A percentile compares a stretch with the other conserved stretches of the same genome.
Conservation (phyloP, 2,797 vertebrate species). For the Orientallactaga sibirica region DNA sequence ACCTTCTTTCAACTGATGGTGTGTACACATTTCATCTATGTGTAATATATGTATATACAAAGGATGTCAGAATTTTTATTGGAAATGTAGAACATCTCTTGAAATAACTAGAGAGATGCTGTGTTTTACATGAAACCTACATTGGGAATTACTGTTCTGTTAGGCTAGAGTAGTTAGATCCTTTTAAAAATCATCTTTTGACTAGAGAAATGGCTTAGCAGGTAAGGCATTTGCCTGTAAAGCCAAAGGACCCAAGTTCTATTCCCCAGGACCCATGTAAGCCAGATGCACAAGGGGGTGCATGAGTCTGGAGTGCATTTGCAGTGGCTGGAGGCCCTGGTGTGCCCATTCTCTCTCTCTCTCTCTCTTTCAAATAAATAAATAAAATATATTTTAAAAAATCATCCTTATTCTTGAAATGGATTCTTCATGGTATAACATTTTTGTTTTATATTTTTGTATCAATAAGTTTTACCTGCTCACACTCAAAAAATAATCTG, state of each 20-base stretch:
- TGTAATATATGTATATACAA: background rate
- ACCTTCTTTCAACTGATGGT: background rate
- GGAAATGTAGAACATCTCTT: slow-evolving; percentile 46
- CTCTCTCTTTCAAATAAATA: no score
- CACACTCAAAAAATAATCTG: slow-evolving; percentile 25
- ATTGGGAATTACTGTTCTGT: slow-evolving; percentile 43
- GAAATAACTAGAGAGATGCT: slow-evolving; percentile 35
- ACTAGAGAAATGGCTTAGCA: no score
- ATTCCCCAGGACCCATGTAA: no score
- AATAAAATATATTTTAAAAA: background rate
- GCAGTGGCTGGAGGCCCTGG: no score
- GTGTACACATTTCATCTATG: background rate
- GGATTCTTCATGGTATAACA: background rate
- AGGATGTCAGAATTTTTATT: slow-evolving; percentile 35
- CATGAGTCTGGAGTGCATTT: no score
- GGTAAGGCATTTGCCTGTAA: no score
- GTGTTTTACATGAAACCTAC: background rate
- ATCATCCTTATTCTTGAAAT: slow-evolving; percentile 48
- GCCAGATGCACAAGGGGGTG: no score
- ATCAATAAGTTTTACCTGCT: slow-evolving; percentile 30
- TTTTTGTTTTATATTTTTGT: slow-evolving; percentile 34
- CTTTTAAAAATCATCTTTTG: background rate
- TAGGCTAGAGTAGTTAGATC: background rate
- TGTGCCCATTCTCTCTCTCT: no score
- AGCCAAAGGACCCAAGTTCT: no score